Conservation (phyloP, 2,113 vertebrate species). For the Podarcis cretensis region DNA sequence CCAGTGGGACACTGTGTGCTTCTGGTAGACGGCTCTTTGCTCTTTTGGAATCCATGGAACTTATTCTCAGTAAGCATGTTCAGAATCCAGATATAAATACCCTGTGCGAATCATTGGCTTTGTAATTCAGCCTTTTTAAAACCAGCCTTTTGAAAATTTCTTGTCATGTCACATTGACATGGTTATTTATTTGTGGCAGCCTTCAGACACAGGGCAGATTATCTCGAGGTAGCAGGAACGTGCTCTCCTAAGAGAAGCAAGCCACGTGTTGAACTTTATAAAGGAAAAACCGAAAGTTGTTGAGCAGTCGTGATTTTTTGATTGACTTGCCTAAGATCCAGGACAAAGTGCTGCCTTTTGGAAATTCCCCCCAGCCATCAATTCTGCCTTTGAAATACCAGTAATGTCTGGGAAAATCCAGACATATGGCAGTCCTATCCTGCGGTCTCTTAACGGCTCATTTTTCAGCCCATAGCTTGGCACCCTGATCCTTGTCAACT, state of each 20-base stretch:
- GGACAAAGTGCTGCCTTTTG: too few species aligned
- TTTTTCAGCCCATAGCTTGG: not conserved
- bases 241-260: not conserved
- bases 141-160: conserved; percentile 8
- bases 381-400: too few species aligned
- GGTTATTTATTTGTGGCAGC: not conserved
- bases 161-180: not conserved
- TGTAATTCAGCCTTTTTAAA: not conserved
- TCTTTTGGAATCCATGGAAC: not conserved
- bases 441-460: not conserved
- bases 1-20: not conserved
- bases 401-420: too few species aligned
- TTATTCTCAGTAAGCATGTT: not conserved
- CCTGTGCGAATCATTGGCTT: not conserved
- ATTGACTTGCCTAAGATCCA: too few species aligned
- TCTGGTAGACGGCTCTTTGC: not conserved
- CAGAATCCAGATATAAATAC: not conserved
- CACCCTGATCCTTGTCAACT: not conserved
- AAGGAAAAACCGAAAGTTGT: too few species aligned
- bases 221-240: not conserved
- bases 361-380: too few species aligned
- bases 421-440: not conserved
- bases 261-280: too few species aligned
- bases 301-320: too few species aligned
- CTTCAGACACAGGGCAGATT: conserved; percentile 11